These are phyloP conservation scores for Ceyx cyanopectus DNA, from an alignment of 2,113 vertebrate species.

Conservation along the genomic window DNA sequence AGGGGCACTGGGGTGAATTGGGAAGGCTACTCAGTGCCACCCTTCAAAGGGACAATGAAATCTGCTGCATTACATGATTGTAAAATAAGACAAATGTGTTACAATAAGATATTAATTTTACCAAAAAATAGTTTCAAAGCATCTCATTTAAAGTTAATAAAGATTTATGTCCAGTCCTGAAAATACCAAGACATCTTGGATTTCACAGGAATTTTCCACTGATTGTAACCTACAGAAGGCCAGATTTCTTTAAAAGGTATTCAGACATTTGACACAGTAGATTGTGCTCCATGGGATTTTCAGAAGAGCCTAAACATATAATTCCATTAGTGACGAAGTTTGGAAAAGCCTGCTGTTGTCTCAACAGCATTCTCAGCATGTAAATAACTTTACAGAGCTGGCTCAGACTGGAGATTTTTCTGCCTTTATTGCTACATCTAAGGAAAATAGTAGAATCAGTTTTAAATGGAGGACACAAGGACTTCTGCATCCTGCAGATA, in stretches of 20 bases:
- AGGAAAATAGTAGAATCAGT: not conserved
- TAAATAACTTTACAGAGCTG: not conserved
- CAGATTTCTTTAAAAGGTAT: not conserved
- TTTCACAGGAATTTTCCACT: not conserved
- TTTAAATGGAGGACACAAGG: not conserved
- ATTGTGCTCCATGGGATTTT: not conserved
- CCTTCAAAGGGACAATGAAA: not conserved
- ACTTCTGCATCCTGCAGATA: not conserved
- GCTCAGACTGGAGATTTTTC: not conserved
- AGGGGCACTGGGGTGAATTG: not conserved
- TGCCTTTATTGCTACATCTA: not conserved
- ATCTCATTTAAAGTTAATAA: not conserved
- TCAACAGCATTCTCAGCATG: not conserved
- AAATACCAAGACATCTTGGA: not conserved
- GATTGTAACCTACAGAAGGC: not conserved
- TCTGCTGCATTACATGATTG: not conserved
- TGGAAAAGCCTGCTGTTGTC: not conserved
- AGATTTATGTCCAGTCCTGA: not conserved
- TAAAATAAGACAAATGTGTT: not conserved
- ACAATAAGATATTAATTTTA: not conserved
- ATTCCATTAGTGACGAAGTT: not conserved
- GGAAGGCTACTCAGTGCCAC: not conserved
- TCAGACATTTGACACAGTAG: not conserved
- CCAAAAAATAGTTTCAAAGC: not conserved
- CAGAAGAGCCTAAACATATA: not conserved